Percentiles rank a stretch among this genome's conserved stretches.
These are phyloP conservation scores for Sceloporus tristichus DNA, from an alignment of 2,113 vertebrate genomes.

Conservation along the genomic window DNA sequence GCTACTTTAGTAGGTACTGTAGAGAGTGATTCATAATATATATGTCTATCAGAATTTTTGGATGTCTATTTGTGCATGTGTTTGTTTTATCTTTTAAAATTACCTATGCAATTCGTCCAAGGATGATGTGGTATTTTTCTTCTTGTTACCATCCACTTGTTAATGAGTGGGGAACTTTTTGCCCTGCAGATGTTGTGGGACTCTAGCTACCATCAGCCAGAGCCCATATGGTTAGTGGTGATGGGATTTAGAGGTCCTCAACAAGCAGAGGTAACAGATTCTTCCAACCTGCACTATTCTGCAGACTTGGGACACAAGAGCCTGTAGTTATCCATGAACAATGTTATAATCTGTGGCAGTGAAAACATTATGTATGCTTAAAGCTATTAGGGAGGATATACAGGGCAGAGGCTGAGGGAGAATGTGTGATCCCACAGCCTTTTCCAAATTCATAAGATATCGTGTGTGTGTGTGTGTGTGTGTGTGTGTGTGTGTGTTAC, in stretches of 20 bases:
- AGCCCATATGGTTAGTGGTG: too few species aligned
- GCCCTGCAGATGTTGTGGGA: too few species aligned
- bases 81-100: too few species aligned
- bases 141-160: constrained; percentile 18
- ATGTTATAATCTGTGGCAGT: background rate
- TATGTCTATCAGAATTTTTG: background rate
- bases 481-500: background rate
- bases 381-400: background rate
- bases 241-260: too few species aligned
- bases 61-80: background rate
- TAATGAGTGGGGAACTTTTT: too few species aligned
- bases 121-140: background rate
- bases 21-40: constrained; percentile 5
- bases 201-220: too few species aligned
- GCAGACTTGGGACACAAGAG: background rate
- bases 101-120: constrained; percentile 10
- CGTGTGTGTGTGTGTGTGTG: too few species aligned
- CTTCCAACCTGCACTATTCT: background rate
- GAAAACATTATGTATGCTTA: background rate
- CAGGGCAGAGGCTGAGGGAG: background rate
- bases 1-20: constrained; percentile 7
- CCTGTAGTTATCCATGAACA: background rate
- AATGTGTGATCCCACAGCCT: background rate
- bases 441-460: background rate
- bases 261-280: too few species aligned